Evolutionary conservation across 2,113 vertebrate genomes (phyloP), one percentile per base, ranked within the genome.

Genomic region (Harpagus bidentatus): DNA sequence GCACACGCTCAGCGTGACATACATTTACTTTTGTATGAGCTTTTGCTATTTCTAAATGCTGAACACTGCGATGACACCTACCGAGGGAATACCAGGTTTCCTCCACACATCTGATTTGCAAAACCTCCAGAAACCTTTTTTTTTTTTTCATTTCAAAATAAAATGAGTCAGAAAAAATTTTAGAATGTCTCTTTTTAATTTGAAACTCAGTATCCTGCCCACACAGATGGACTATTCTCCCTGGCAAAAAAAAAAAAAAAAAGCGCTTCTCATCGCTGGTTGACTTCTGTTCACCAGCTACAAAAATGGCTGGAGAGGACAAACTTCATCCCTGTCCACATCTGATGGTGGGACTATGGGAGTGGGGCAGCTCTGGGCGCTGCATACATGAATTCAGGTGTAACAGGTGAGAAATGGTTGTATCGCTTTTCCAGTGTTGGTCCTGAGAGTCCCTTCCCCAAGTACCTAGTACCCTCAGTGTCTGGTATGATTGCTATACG

Each of bases 391-490:
- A 56, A 78, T 29, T n/a, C 25, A 31, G 48, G 25, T 10, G 8
- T 16, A 25, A 38, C 0, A 1, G 31, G 13, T 31, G 28, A 58
- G 40, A 36, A 86, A 67, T 0, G 0, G 13, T 23, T 21, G 16
- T 16, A 9, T 7, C 69, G 13, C 1, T 53, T 86, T 72, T 28
- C 36, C 47, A 43, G 0, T 10, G 74, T 13, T 82, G 4, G 9
- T 52, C 34, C 52, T 53, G 22, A 52, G 3, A 40, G n/a, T 38
- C 52, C 32, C 28, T 77, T 67, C n/a, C 25, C 29, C 25, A 16
- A 2, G 4, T 3, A 40, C 18, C 10, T 23, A 22, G 26, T 13
- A 11, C 13, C 34, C 5, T 26, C 29, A 0, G 6, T 20, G 6
- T 10, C 48, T 40, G 31, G 20, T 26, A 11, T 4, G 4, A 45